Evolutionary conservation across 2,888 invertebrate species (phyloP).

Genomic region (Chalcis sispes): DNA sequence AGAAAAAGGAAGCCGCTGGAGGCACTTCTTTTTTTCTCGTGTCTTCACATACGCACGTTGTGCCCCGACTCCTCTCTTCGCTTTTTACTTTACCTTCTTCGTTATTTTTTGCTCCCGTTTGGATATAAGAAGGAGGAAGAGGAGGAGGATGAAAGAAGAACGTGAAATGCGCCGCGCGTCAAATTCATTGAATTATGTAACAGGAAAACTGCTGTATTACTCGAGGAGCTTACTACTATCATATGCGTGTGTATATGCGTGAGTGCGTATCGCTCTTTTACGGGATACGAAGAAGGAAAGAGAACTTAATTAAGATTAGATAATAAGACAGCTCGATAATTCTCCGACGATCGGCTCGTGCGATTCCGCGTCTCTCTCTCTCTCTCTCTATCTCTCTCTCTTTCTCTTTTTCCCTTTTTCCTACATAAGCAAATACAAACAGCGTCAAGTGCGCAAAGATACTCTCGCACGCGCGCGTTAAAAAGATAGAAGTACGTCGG

Average conservation of each 20-base stretch:
- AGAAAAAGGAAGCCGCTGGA: too few relatives aligned
- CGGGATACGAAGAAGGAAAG: conserved; percentile 4
- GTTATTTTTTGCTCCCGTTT: neutral
- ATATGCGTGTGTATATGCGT: neutral
- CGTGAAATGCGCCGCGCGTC: conserved; percentile 7
- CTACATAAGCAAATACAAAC: neutral
- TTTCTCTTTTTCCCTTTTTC: neutral
- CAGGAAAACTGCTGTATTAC: conserved; percentile 42
- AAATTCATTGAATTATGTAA: conserved; percentile 50
- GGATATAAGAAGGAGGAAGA: neutral
- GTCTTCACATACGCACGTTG: too few relatives aligned
- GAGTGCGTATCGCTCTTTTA: conserved; percentile 1
- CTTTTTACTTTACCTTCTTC: neutral
- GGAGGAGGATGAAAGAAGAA: conserved; percentile 9
- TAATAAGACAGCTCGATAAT: conserved; percentile 51
- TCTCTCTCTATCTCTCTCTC: neutral
- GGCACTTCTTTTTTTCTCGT: too few relatives aligned
- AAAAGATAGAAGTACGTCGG: neutral
- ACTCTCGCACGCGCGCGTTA: neutral
- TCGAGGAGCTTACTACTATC: neutral
- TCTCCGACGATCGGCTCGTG: conserved; percentile 34
- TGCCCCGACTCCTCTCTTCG: neutral
- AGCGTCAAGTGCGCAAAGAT: too few relatives aligned
- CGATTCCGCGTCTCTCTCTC: neutral
- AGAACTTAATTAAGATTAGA: conserved; percentile 55